Percentiles rank a stretch among this genome's conserved stretches.
Conservation (phyloP, 2,888 invertebrate genomes). For the Tholera decimalis region DNA sequence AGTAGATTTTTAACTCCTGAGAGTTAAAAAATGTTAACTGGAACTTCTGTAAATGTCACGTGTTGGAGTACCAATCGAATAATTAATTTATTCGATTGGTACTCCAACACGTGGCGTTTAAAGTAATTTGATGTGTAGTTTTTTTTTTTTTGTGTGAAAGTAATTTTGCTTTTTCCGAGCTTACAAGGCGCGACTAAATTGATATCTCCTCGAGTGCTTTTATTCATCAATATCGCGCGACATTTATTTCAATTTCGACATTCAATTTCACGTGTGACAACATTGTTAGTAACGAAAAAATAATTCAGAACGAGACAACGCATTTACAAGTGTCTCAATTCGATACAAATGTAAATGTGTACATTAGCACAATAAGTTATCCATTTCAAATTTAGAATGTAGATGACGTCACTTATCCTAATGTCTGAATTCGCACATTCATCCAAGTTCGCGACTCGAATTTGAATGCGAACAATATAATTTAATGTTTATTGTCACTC, state of each 20-base stretch:
- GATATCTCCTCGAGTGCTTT: conserved; percentile 15
- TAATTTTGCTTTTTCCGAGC: neutral
- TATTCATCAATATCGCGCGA: conserved; percentile 31
- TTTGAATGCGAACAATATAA: conserved; percentile 55
- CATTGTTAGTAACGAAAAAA: neutral
- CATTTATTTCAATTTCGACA: conserved; percentile 13
- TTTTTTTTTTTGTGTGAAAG: too few species aligned
- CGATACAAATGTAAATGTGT: conserved; percentile 47
- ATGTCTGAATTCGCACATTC: conserved; percentile 42
- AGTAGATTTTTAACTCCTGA: neutral
- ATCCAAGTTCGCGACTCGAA: conserved; percentile 41
- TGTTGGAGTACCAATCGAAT: conserved; percentile 5
- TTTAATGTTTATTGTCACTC: conserved; percentile 48
- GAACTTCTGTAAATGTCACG: neutral
- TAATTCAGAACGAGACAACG: conserved; percentile 19
- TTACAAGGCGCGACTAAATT: conserved; percentile 6
- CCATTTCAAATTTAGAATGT: conserved; percentile 59
- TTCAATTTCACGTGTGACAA: conserved; percentile 22
- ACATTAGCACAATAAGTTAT: conserved; percentile 39
- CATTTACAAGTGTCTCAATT: conserved; percentile 26
- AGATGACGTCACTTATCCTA: conserved; percentile 47
- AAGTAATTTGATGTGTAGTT: too few species aligned
- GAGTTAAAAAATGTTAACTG: neutral
- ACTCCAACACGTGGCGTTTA: too few species aligned
- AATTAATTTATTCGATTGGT: too few species aligned